These are phyloP conservation scores for Pedicia rivosa DNA, from an alignment of 2,888 invertebrate genomes.

Conservation along the genomic window DNA sequence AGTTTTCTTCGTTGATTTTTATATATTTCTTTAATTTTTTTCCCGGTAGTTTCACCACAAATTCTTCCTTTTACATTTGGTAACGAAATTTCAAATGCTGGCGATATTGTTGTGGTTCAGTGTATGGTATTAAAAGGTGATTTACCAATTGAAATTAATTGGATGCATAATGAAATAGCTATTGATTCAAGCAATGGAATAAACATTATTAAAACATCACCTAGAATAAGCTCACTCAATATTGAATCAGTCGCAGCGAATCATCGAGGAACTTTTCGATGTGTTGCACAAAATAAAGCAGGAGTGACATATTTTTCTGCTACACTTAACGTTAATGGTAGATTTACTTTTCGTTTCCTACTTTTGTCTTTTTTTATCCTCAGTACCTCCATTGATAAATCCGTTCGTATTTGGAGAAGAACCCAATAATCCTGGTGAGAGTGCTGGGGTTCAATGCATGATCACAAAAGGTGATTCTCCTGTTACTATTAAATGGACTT, in stretches of 20 bases:
- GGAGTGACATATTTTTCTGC: constrained; percentile 27
- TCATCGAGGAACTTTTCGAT: constrained; percentile 42
- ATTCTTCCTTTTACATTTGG: constrained; percentile 60
- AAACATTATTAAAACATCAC: constrained; percentile 38
- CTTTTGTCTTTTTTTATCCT: neutral
- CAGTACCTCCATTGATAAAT: constrained; percentile 56
- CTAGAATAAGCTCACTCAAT: constrained; percentile 49
- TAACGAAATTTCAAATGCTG: constrained; percentile 48
- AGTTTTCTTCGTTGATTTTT: neutral
- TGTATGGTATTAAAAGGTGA: constrained; percentile 67
- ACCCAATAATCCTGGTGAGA: constrained; percentile 50
- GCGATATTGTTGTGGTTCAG: constrained; percentile 48
- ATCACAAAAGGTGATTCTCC: constrained; percentile 66
- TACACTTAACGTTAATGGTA: constrained; percentile 14
- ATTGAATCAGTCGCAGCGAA: constrained; percentile 57
- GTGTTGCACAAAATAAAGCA: constrained; percentile 38
- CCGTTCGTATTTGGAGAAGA: constrained; percentile 57
- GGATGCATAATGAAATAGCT: constrained; percentile 40
- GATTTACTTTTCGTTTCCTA: neutral
- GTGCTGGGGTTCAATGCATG: constrained; percentile 51
- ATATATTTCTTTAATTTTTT: constrained; percentile 3
- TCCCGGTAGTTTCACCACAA: constrained; percentile 48
- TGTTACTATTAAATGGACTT: constrained; percentile 55
- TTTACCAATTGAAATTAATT: constrained; percentile 56
- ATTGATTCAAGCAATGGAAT: constrained; percentile 34